Evolutionary conservation across 2,888 invertebrate genomes (phyloP).

Genomic region (Hermaeophaga mercurialis): DNA sequence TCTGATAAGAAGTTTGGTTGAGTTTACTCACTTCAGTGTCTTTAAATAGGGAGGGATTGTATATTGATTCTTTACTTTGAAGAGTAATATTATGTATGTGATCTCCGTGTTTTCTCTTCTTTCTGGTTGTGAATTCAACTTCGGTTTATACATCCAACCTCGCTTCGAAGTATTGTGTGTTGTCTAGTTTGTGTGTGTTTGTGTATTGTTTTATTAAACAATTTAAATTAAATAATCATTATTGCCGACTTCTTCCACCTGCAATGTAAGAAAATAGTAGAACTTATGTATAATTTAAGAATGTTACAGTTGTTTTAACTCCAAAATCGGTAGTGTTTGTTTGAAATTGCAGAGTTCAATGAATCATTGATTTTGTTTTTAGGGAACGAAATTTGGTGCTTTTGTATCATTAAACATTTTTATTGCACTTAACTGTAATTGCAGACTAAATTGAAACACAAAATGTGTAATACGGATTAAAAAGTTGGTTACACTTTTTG

Average conservation of each 20-base stretch:
- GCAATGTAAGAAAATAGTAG: slow-evolving; percentile 4
- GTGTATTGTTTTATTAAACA: slow-evolving; percentile 3
- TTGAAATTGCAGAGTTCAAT: slow-evolving; percentile 4
- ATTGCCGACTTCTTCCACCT: not conserved
- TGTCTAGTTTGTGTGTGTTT: not conserved
- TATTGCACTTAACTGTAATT: not conserved
- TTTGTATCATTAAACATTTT: slow-evolving; percentile 1
- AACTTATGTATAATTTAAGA: not conserved
- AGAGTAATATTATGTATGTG: too few species aligned
- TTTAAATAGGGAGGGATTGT: too few species aligned
- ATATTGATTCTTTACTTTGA: too few species aligned
- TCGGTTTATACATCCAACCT: not conserved
- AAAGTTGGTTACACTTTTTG: not conserved
- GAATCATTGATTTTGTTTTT: slow-evolving; percentile 17
- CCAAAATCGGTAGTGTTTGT: not conserved
- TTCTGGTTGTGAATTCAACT: too few species aligned
- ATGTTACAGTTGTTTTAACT: not conserved
- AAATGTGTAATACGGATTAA: not conserved
- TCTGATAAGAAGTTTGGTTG: too few species aligned
- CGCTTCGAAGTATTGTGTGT: slow-evolving; percentile 2
- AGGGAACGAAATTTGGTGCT: slow-evolving; percentile 3
- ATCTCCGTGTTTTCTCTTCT: too few species aligned
- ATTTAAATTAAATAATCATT: slow-evolving; percentile 8
- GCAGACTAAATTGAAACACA: not conserved
- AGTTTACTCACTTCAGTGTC: too few species aligned